These are phyloP conservation scores for Hemithea aestivaria DNA, from an alignment of 2,888 invertebrate species.

Conservation along the genomic window DNA sequence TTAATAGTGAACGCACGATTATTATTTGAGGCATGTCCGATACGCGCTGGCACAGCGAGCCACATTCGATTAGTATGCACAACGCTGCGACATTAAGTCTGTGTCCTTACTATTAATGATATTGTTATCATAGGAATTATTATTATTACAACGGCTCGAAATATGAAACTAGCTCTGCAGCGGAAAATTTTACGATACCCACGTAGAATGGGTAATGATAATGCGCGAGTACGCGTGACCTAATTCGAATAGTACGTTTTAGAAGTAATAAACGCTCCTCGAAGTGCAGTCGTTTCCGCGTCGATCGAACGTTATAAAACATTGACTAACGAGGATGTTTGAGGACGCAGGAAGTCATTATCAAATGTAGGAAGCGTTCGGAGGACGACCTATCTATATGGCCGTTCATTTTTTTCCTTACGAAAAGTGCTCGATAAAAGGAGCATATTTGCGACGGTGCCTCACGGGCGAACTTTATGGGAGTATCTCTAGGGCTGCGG, in stretches of 20 bases:
- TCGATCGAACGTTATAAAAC: slow-evolving; percentile 52
- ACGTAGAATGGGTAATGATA: slow-evolving; percentile 29
- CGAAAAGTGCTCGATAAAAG: slow-evolving; percentile 27
- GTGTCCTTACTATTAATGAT: slow-evolving; percentile 78
- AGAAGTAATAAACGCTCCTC: slow-evolving; percentile 41
- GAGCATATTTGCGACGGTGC: slow-evolving; percentile 40
- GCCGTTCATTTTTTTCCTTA: slow-evolving; percentile 19
- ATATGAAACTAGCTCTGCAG: slow-evolving; percentile 50
- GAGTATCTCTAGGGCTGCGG: slow-evolving; percentile 38
- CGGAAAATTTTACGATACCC: slow-evolving; percentile 50
- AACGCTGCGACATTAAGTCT: slow-evolving; percentile 68
- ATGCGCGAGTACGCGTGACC: slow-evolving; percentile 47
- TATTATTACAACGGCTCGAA: slow-evolving; percentile 63
- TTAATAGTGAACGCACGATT: slow-evolving; percentile 66
- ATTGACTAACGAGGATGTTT: slow-evolving; percentile 63
- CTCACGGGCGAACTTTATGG: slow-evolving; percentile 41
- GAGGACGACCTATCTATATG: slow-evolving; percentile 38
- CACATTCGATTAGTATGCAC: slow-evolving; percentile 71
- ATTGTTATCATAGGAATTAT: slow-evolving; percentile 76
- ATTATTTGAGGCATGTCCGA: slow-evolving; percentile 75
- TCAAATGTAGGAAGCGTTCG: slow-evolving; percentile 67
- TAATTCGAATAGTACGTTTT: slow-evolving; percentile 55
- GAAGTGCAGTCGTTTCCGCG: slow-evolving; percentile 54
- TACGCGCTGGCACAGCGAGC: slow-evolving; percentile 42
- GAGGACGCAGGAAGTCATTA: slow-evolving; percentile 73